Evolutionary conservation across 1,140 invertebrate species (phyloP).

Genomic region (Bombus huntii): DNA sequence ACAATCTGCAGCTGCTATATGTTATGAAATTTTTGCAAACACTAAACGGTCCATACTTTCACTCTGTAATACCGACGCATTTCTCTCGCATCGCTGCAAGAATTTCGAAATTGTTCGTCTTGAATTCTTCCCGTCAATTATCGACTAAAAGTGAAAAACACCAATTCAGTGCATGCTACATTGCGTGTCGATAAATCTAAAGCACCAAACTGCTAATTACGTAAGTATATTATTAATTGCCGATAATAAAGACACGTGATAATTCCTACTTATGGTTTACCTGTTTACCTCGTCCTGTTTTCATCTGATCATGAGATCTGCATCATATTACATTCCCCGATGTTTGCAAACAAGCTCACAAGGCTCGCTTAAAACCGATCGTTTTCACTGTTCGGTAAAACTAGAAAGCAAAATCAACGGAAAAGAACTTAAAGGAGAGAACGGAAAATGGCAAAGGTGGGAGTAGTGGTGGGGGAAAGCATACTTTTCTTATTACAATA

Average conservation of each 20-base stretch:
- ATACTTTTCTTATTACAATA: background rate
- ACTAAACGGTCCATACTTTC: background rate
- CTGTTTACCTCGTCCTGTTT: constrained; percentile 14
- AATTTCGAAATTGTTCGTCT: background rate
- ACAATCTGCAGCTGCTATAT: background rate
- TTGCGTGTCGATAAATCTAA: background rate
- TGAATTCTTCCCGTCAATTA: too few relatives aligned
- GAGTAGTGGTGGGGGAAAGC: background rate
- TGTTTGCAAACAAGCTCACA: background rate
- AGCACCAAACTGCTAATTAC: background rate
- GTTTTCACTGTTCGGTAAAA: background rate
- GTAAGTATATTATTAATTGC: background rate
- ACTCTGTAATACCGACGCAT: background rate
- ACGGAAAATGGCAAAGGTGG: background rate
- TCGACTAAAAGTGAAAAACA: background rate
- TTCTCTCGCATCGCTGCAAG: background rate
- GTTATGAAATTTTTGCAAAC: background rate
- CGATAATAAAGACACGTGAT: background rate
- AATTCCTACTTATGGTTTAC: background rate
- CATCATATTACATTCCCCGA: background rate
- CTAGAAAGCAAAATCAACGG: background rate
- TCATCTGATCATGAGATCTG: background rate
- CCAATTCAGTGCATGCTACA: background rate
- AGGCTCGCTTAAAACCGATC: background rate
- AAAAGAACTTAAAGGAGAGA: background rate